Conservation (phyloP, 2,113 vertebrate genomes). For the Murina feae region DNA sequence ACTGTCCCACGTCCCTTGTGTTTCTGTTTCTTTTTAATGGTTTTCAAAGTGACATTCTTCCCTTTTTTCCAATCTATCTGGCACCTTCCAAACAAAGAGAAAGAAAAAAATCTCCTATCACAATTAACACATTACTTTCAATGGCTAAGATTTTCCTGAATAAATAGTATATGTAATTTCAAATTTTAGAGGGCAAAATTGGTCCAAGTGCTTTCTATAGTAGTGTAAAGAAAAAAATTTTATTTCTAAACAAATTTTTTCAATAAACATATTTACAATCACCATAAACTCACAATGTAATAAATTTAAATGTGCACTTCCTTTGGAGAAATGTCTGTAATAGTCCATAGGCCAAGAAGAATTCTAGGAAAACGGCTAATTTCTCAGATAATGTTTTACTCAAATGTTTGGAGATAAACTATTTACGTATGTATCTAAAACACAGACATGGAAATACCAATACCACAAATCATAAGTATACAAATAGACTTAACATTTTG, state of each 20-base stretch:
- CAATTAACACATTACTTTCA: neutral
- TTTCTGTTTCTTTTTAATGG: constrained; percentile 99
- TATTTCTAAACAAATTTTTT: constrained; percentile 6
- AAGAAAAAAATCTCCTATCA: neutral
- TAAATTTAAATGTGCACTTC: neutral
- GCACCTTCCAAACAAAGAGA: constrained; percentile 82
- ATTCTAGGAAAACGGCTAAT: neutral
- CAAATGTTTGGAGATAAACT: neutral
- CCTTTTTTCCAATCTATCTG: constrained; percentile 98
- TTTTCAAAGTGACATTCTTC: constrained; percentile 98
- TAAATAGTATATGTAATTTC: neutral
- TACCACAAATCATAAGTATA: neutral
- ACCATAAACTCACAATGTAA: neutral
- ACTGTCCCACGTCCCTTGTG: constrained; percentile 99
- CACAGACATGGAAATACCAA: neutral
- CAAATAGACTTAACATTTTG: neutral
- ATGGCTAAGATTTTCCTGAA: neutral
- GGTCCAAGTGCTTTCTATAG: neutral
- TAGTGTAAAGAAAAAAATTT: neutral
- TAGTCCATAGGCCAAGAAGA: neutral
- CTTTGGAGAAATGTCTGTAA: neutral
- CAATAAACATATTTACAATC: neutral
- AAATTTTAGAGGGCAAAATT: neutral
- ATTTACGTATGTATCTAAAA: neutral
- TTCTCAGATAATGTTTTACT: neutral